Evolutionary conservation across 2,113 vertebrate species (phyloP).

Genomic region (Lanius collurio): DNA sequence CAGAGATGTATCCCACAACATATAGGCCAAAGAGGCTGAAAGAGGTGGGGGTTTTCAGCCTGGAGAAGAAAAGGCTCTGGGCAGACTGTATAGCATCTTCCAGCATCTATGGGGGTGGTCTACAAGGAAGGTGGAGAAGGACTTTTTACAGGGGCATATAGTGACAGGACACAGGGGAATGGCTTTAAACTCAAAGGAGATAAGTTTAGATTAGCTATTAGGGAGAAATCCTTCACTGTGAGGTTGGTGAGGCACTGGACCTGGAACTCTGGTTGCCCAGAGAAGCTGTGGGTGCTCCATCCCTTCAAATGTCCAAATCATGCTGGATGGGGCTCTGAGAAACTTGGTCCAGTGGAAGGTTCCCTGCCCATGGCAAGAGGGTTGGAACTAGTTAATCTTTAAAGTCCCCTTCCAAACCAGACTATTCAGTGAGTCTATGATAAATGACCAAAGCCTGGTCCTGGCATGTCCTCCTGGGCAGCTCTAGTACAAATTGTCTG

Average conservation of each 20-base stretch:
- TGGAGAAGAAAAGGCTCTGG: not conserved
- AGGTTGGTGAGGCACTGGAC: not conserved
- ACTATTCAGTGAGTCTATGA: not conserved
- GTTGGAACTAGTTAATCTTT: not conserved
- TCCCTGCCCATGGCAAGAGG: not conserved
- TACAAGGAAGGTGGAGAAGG: not conserved
- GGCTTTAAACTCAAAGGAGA: not conserved
- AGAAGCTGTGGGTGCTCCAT: not conserved
- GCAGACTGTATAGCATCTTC: not conserved
- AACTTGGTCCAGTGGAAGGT: not conserved
- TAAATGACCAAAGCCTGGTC: not conserved
- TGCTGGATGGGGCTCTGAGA: not conserved
- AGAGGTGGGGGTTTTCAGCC: not conserved
- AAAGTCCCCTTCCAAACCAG: not conserved
- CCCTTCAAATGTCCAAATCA: not conserved
- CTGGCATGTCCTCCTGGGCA: not conserved
- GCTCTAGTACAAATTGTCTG: accelerated
- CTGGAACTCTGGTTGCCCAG: not conserved
- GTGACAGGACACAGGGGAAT: not conserved
- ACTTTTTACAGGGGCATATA: not conserved
- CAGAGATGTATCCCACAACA: not conserved
- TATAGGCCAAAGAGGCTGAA: not conserved
- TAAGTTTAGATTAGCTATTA: not conserved
- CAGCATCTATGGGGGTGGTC: not conserved
- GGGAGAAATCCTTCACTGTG: not conserved